Evolutionary conservation across 2,797 vertebrate species (phyloP).

Genomic region (Pantherophis alleghaniensis): DNA sequence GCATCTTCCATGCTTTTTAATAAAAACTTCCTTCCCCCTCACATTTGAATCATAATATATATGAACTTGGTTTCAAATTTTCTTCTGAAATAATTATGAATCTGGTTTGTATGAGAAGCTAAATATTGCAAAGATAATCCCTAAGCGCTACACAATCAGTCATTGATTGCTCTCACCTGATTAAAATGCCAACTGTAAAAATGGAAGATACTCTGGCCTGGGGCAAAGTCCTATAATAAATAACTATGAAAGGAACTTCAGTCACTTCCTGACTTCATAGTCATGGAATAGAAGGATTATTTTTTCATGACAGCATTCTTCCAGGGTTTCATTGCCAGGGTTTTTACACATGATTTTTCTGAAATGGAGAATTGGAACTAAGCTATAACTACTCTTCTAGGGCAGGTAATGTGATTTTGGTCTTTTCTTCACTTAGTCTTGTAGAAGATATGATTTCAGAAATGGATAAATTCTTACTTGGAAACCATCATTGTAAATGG

Average conservation of each 20-base stretch:
- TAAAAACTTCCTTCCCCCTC: not conserved
- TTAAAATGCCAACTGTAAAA: slow-evolving; percentile 47
- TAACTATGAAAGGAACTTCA: slow-evolving; percentile 46
- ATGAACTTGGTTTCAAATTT: not conserved
- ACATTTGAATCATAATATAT: not conserved
- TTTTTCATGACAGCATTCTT: slow-evolving; percentile 12
- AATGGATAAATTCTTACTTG: not conserved
- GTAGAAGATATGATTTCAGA: not conserved
- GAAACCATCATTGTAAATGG: not conserved
- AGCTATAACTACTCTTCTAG: slow-evolving; percentile 28
- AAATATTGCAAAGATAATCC: slow-evolving; percentile 43
- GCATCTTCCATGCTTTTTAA: not conserved
- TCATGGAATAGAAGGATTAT: slow-evolving; percentile 17
- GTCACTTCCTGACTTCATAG: slow-evolving; percentile 62
- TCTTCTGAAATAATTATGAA: not conserved
- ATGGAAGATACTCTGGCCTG: slow-evolving; percentile 49
- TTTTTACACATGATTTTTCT: slow-evolving; percentile 24
- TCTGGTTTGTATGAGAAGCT: not conserved
- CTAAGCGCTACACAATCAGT: slow-evolving; percentile 27
- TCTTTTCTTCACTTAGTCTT: not conserved
- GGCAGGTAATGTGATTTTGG: slow-evolving; percentile 63
- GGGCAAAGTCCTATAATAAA: slow-evolving; percentile 78
- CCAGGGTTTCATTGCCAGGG: slow-evolving; percentile 23
- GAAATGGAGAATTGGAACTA: slow-evolving; percentile 28
- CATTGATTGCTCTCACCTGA: slow-evolving; percentile 17